A percentile compares a stretch with the other conserved stretches of the same genome.
phyloP scores from a whole-genome alignment of 2,888 invertebrate genomes.

The Marronus borbonicus region DNA sequence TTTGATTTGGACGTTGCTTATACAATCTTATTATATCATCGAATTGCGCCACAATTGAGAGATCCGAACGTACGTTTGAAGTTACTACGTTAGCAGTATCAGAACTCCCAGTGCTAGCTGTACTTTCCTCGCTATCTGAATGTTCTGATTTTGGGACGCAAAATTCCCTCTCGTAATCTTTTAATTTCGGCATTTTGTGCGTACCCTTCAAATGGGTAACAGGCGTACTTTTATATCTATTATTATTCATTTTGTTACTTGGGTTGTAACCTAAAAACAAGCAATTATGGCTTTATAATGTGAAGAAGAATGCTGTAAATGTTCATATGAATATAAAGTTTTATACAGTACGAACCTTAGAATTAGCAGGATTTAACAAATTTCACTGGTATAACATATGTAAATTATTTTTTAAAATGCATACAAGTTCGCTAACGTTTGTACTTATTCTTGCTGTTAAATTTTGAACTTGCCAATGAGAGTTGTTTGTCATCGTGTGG shows the following conservation, averaged over 20 bases:
- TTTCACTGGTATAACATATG: slow-evolving; percentile 8
- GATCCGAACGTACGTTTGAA: slow-evolving; percentile 54
- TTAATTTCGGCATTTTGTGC: slow-evolving; percentile 2
- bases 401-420: slow-evolving; percentile 3
- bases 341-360: neutral
- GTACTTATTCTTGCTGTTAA: neutral
- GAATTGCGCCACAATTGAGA: slow-evolving; percentile 80
- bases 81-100: neutral
- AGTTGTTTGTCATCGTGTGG: neutral
- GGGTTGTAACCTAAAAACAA: neutral
- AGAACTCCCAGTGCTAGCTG: slow-evolving; percentile 37
- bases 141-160: slow-evolving; percentile 11
- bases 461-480: slow-evolving; percentile 35
- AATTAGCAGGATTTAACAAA: neutral
- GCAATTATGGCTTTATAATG: neutral
- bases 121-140: slow-evolving; percentile 52
- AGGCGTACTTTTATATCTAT: slow-evolving; percentile 6
- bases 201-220: slow-evolving; percentile 6
- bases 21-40: slow-evolving; percentile 82
- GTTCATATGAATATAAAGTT: neutral
- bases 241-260: slow-evolving; percentile 33
- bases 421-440: slow-evolving; percentile 1
- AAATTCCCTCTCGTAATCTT: slow-evolving; percentile 28
- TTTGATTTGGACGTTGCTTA: slow-evolving; percentile 77
- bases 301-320: neutral